phyloP scores from a whole-genome alignment of 2,888 invertebrate species.

The Limnephilus marmoratus region DNA sequence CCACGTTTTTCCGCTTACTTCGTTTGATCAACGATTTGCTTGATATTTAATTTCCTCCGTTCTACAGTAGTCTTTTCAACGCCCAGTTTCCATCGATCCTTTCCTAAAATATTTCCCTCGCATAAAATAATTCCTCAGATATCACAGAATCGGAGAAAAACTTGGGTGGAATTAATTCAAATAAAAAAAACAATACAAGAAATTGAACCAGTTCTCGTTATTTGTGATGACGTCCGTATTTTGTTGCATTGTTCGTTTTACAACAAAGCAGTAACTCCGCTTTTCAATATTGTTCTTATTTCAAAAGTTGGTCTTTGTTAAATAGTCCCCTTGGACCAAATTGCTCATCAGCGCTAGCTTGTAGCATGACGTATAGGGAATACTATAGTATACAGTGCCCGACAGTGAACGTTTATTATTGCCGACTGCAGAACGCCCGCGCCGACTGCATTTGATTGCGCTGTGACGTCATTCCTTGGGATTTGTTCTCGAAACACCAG shows the following conservation, averaged over 20 bases:
- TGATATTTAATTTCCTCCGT: no score
- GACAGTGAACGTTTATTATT: background rate
- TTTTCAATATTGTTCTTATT: background rate
- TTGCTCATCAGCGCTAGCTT: background rate
- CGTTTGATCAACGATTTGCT: no score
- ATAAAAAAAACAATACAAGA: background rate
- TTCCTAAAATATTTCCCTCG: no score
- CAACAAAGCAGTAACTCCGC: background rate
- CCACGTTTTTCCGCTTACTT: no score
- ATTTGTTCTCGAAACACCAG: background rate
- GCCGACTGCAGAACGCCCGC: background rate
- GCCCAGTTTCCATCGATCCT: no score
- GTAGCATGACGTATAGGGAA: background rate
- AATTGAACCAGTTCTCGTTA: no score
- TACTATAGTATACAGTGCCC: background rate
- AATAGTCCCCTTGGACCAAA: background rate
- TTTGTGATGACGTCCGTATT: background rate
- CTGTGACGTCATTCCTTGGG: background rate
- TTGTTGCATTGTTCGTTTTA: background rate
- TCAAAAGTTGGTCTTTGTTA: background rate
- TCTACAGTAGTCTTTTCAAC: no score
- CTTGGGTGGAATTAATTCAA: background rate
- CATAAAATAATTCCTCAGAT: no score
- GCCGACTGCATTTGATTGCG: background rate
- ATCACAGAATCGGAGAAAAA: background rate